phyloP scores from a whole-genome alignment of 2,797 vertebrate species.

The Catharus ustulatus region DNA sequence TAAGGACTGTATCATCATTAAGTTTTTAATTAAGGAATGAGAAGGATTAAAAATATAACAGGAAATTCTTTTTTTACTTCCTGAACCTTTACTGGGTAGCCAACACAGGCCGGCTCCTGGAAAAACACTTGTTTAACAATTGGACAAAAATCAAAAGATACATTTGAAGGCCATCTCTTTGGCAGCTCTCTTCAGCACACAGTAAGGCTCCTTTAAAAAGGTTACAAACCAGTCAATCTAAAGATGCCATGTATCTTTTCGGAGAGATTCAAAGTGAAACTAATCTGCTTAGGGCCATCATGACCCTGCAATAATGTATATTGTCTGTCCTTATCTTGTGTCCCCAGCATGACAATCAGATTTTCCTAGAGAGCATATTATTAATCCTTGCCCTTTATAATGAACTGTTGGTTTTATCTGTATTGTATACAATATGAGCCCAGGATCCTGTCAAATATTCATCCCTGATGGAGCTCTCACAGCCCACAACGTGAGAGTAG shows the following conservation, averaged over 20 bases:
- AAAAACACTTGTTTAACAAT: neutral
- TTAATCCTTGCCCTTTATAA: neutral
- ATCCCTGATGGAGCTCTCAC: neutral
- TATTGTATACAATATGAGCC: neutral
- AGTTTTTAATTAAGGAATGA: neutral
- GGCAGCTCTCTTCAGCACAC: neutral
- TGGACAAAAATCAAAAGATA: neutral
- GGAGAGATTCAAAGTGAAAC: neutral
- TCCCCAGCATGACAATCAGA: neutral
- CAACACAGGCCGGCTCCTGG: neutral
- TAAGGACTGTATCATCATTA: neutral
- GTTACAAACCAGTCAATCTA: neutral
- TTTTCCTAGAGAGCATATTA: neutral
- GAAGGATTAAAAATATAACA: neutral
- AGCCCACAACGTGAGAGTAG: fast-evolving
- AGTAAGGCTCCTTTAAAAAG: neutral
- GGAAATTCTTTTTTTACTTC: neutral
- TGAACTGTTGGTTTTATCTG: neutral
- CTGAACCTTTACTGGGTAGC: neutral
- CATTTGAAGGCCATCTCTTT: neutral
- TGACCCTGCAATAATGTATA: neutral
- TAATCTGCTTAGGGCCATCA: neutral
- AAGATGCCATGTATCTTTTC: neutral
- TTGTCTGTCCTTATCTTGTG: neutral
- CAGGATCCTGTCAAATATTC: neutral